These are phyloP conservation scores for Schizopygopsis malacanthus DNA, from an alignment of 2,797 vertebrate species.

Conservation along the genomic window DNA sequence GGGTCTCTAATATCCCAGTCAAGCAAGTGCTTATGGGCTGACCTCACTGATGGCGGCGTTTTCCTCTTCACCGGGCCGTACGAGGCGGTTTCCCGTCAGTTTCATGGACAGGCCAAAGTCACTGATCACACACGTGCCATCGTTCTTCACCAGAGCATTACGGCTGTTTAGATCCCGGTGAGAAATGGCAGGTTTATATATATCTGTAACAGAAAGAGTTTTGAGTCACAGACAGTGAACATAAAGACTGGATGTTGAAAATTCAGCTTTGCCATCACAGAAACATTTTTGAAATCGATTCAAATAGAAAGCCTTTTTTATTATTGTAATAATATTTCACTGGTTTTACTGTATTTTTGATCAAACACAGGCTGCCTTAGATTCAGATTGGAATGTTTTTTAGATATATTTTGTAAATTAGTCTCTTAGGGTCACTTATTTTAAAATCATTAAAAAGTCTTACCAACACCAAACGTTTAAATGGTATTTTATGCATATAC, in stretches of 20 bases:
- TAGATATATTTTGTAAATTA: not conserved
- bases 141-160: conserved; percentile 90
- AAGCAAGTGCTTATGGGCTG: conserved; percentile 49
- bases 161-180: conserved; percentile 95
- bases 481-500: not conserved
- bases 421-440: not conserved
- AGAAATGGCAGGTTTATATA: conserved; percentile 93
- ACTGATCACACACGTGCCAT: conserved; percentile 90
- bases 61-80: conserved; percentile 89
- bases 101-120: conserved; percentile 95
- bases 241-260: not conserved
- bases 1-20: not conserved
- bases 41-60: conserved; percentile 95
- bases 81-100: conserved; percentile 85
- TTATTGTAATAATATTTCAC: not conserved
- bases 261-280: not conserved
- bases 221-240: not conserved
- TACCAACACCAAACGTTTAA: not conserved
- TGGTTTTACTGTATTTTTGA: not conserved
- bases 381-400: not conserved
- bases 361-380: not conserved
- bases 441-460: not conserved
- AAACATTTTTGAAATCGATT: not conserved
- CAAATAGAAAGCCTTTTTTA: not conserved
- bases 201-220: conserved; percentile 74